Conservation (phyloP, 2,797 vertebrate genomes). For the Acanthurus tractus region DNA sequence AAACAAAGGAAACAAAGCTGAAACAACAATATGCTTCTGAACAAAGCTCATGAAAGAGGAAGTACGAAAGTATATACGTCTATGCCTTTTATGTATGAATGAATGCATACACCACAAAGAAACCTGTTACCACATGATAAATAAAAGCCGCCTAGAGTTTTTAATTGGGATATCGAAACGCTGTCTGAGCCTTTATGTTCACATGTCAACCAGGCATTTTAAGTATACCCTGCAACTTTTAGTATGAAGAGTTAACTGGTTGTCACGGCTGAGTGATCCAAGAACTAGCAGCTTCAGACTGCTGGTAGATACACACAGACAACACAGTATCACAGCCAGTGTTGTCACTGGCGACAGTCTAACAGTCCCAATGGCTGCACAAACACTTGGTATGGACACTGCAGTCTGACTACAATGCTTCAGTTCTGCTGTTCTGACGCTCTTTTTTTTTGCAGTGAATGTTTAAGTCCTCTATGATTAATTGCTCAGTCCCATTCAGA, state of each 20-base stretch:
- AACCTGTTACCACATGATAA: not conserved
- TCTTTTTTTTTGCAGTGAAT: constrained; percentile 9
- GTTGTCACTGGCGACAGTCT: constrained; percentile 33
- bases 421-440: not conserved
- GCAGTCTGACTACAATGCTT: not conserved
- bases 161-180: not conserved
- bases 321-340: constrained; percentile 34
- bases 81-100: not conserved
- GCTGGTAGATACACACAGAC: constrained; percentile 33
- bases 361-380: not conserved
- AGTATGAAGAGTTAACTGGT: not conserved
- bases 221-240: not conserved
- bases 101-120: not conserved
- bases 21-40: not conserved
- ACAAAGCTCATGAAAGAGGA: not conserved
- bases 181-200: not conserved
- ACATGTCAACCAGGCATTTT: not conserved
- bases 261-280: constrained; percentile 7
- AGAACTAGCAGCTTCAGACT: not conserved
- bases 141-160: not conserved
- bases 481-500: not conserved
- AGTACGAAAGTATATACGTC: not conserved
- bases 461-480: not conserved
- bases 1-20: constrained; percentile 4
- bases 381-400: not conserved